These are phyloP conservation scores for Glomeris maerens DNA, from an alignment of 1,140 invertebrate genomes.

Conservation along the genomic window DNA sequence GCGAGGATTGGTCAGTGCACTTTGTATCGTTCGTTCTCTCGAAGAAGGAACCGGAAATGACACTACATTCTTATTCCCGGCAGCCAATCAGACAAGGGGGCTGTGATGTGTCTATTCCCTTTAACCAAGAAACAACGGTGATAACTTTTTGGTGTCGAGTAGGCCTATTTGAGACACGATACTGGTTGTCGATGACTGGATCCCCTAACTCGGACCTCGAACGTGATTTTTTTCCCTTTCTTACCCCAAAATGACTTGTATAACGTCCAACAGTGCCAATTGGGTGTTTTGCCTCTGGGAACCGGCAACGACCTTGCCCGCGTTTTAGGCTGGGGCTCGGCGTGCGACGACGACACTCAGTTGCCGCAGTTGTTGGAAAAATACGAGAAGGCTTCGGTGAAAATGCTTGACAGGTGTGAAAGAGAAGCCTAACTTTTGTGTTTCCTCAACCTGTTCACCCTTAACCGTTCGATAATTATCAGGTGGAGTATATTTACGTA, in stretches of 20 bases:
- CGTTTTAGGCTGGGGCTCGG: conserved; percentile 88
- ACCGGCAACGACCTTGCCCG: conserved; percentile 90
- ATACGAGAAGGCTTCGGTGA: conserved; percentile 85
- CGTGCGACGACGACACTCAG: conserved; percentile 88
- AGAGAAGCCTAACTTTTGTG: background rate
- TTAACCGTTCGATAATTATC: conserved; percentile 15
- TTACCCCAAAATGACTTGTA: background rate
- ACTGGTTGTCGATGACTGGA: no score
- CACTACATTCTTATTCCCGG: no score
- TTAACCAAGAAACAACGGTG: no score
- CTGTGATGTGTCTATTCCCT: no score
- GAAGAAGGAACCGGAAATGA: no score
- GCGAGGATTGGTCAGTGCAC: no score
- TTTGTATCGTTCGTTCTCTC: no score
- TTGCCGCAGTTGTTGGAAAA: conserved; percentile 78
- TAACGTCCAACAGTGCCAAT: conserved; percentile 54
- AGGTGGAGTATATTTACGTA: conserved; percentile 89
- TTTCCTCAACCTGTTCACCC: background rate
- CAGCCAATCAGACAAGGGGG: no score
- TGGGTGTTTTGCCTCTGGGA: conserved; percentile 80
- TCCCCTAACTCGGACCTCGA: background rate
- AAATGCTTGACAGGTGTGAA: conserved; percentile 75
- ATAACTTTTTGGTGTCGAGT: no score
- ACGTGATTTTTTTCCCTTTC: conserved; percentile 5
- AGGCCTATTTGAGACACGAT: no score